phyloP scores from a whole-genome alignment of 2,888 invertebrate genomes.

The Torymus aiolomorphi region DNA sequence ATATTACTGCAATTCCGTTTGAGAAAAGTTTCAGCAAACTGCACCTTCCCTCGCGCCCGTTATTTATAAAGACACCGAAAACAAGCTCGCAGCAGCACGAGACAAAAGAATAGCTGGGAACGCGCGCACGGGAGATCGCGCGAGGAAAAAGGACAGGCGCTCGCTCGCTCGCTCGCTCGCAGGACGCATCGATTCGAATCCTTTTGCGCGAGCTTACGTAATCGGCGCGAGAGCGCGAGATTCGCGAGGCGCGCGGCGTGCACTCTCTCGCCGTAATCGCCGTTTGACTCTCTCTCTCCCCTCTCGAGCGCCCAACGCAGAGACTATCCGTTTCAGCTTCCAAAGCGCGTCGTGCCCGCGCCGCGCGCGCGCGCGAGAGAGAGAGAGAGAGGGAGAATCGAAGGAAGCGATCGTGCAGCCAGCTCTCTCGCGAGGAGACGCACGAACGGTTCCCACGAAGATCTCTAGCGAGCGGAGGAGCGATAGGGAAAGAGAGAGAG shows the following conservation, averaged over 20 bases:
- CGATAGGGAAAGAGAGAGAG: constrained; percentile 46
- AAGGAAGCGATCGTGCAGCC: constrained; percentile 55
- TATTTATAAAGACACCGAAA: no score
- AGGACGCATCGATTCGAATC: constrained; percentile 26
- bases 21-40: no score
- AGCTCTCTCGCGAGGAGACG: constrained; percentile 57
- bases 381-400: constrained; percentile 39
- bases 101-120: background rate
- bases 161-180: background rate
- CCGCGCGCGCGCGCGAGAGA: no score
- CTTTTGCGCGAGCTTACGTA: constrained; percentile 37
- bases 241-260: constrained; percentile 29
- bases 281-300: background rate
- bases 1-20: no score
- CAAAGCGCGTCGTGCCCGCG: constrained; percentile 48
- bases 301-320: background rate
- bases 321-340: constrained; percentile 48
- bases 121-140: background rate
- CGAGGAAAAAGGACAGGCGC: background rate
- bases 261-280: constrained; percentile 19
- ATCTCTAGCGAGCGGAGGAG: constrained; percentile 57
- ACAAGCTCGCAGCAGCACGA: no score
- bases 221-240: constrained; percentile 33
- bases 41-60: no score
- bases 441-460: constrained; percentile 66